Base-by-base conservation (phyloP, 1,140 invertebrate genomes). In the Pseudomyrmex pallidus region DNA sequence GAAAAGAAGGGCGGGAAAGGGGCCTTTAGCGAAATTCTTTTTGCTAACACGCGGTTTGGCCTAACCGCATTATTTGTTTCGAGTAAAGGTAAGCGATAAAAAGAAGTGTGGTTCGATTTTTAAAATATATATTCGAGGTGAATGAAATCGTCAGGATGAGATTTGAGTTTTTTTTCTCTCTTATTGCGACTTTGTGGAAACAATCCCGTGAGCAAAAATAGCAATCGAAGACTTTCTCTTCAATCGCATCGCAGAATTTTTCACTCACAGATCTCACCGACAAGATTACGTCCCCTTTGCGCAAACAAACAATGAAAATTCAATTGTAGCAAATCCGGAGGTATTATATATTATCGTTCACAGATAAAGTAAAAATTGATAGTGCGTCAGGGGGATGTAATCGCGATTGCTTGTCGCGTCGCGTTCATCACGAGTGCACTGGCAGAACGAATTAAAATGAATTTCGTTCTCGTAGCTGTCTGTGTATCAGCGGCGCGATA, bases 381-480 rank as follows among this genome's bases (percentile, higher is more conserved):
- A 78, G 52, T 13, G 64, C 13, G 35, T 77, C 62, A 46, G 13
- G 57, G 35, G 15, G 48, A 85, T 35, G 7, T 88, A 83, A 88
- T 88, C 87, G 82, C 67, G 61, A 87, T 85, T 78, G 70, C 8
- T 35, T 52, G 73, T 73, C 84, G 57, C 56, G 86, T 77, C 68
- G 25, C 67, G 48, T 70, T 72, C 35, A 74, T 35, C 70, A 77
- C 25, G 54, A 70, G 72, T 74, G 66, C n/a, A 74, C 56, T 67
- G 44, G 59, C 66, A 76, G 66, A 74, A 17, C 17, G 59, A 20
- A 25, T 85, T 70, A 85, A 85, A 88, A 82, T 85, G 63, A 87
- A 87, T 87, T 77, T 74, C 4, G 20, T 62, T 52, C 48, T 52
- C 48, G 63, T 15, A 35, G 64, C 54, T 50, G 62, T 82, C 83